Base-by-base conservation (phyloP, 2,113 vertebrate genomes). In the Actenoides hombroni region DNA sequence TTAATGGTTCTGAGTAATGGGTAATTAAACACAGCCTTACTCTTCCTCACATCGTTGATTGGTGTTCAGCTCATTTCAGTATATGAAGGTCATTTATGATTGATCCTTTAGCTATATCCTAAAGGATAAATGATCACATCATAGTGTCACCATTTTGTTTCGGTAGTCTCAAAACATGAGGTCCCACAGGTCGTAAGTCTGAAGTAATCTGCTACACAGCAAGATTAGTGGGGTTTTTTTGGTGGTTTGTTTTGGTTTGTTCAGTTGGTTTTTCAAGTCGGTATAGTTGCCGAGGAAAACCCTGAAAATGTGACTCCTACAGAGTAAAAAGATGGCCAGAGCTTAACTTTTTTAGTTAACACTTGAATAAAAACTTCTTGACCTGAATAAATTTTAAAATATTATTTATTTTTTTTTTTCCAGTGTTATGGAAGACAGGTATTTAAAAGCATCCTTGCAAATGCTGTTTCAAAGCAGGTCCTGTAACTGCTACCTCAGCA, bases 341-440 rank as follows among this genome's bases (percentile, higher is more conserved):
- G 8, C 1, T 2, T 53, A 75, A 35, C 5, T 5, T 42, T 59
- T 74, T 70, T 10, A 73, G 3, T 37, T 88, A 68, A 33, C 10
- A 24, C 15, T 75, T 78, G 15, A 67, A 59, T 64, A 39, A 59
- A 82, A 83, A n/a, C 17, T 21, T 31, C 5, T 7, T 68, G 53
- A 4, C 25, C 83, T 61, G n/a, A 73, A 35, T 28, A 56, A 13
- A 9, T 11, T 29, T 64, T 15, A 9, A 46, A 13, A 3, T 48
- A 3, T 79, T 48, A 3, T 79, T 53, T 37, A 2, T 83, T 46
- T 56, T 53, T 83, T 46, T 56, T 53, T 49, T 25, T 25, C 0
- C 0, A 1, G 3, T 28, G 7, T 56, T 31, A 60, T 0, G 1
- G 24, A 49, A 49, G 12, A 10, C 53, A 60, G 11, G 1, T 85